phyloP scores from a whole-genome alignment of 1,140 invertebrate species.

The Brachionus rotundiformis region DNA sequence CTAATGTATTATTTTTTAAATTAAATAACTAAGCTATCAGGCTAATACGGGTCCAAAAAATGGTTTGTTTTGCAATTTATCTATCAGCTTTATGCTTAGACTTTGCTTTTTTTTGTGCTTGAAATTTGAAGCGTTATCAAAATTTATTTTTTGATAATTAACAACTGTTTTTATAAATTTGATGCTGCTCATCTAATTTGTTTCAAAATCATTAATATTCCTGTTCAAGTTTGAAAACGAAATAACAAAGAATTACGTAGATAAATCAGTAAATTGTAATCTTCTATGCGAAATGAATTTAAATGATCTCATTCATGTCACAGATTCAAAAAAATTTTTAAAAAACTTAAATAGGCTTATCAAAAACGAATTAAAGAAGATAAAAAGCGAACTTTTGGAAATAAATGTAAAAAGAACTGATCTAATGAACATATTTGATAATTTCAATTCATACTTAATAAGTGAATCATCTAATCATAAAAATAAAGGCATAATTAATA shows the following conservation, averaged over 20 bases:
- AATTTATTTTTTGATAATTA: no score
- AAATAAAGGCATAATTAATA: not conserved
- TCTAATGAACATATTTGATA: not conserved
- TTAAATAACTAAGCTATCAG: not conserved
- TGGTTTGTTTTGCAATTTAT: not conserved
- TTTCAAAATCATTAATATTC: not conserved
- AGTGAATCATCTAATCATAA: not conserved
- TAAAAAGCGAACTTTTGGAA: constrained; percentile 35
- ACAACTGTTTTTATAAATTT: no score
- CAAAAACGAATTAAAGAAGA: constrained; percentile 28
- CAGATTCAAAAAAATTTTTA: not conserved
- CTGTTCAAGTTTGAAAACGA: constrained; percentile 28
- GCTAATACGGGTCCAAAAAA: not conserved
- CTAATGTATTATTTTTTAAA: constrained; percentile 17
- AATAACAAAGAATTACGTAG: constrained; percentile 34
- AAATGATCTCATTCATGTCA: not conserved
- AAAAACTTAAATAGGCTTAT: constrained; percentile 2
- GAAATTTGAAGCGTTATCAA: no score
- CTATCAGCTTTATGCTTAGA: not conserved
- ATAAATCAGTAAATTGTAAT: not conserved
- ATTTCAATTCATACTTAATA: not conserved
- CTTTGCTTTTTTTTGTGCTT: not conserved
- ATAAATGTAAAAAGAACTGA: not conserved
- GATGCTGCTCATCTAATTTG: no score
- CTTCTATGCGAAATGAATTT: not conserved